Evolutionary conservation across 2,888 invertebrate genomes (phyloP).

Genomic region (Zonitis immaculata): DNA sequence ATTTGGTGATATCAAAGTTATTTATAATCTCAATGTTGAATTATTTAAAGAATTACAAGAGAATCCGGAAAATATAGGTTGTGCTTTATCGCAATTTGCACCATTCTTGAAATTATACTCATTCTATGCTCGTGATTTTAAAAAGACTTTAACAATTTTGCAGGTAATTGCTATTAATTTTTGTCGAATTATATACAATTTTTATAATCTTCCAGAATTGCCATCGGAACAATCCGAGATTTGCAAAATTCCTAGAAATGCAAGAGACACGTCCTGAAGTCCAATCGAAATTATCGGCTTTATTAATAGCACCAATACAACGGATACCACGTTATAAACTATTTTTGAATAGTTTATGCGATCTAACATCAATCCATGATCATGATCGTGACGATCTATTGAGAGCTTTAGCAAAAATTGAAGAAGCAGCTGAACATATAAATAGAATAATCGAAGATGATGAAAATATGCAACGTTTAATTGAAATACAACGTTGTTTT

Average conservation of each 20-base stretch:
- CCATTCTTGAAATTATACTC: slow-evolving; percentile 76
- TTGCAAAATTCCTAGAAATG: slow-evolving; percentile 55
- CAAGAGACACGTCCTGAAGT: slow-evolving; percentile 70
- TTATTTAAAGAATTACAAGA: slow-evolving; percentile 55
- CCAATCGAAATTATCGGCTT: slow-evolving; percentile 62
- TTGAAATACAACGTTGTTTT: slow-evolving; percentile 63
- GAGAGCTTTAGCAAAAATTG: slow-evolving; percentile 65
- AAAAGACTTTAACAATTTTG: slow-evolving; percentile 56
- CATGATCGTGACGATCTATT: slow-evolving; percentile 26
- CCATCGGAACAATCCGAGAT: slow-evolving; percentile 45
- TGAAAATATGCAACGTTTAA: slow-evolving; percentile 64
- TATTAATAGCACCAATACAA: slow-evolving; percentile 75
- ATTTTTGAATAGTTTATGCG: slow-evolving; percentile 62
- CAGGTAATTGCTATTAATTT: slow-evolving; percentile 50
- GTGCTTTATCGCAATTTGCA: slow-evolving; percentile 65
- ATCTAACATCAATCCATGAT: slow-evolving; percentile 30
- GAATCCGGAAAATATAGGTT: slow-evolving; percentile 56
- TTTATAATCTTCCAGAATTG: slow-evolving; percentile 10
- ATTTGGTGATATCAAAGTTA: slow-evolving; percentile 61
- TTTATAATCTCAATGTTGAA: slow-evolving; percentile 61
- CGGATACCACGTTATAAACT: slow-evolving; percentile 72
- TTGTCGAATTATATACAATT: neutral
- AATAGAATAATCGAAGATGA: slow-evolving; percentile 69
- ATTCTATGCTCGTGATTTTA: slow-evolving; percentile 70
- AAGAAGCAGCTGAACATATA: slow-evolving; percentile 65